Evolutionary conservation across 2,113 vertebrate species (phyloP).

Genomic region (Haliaeetus leucogaster): DNA sequence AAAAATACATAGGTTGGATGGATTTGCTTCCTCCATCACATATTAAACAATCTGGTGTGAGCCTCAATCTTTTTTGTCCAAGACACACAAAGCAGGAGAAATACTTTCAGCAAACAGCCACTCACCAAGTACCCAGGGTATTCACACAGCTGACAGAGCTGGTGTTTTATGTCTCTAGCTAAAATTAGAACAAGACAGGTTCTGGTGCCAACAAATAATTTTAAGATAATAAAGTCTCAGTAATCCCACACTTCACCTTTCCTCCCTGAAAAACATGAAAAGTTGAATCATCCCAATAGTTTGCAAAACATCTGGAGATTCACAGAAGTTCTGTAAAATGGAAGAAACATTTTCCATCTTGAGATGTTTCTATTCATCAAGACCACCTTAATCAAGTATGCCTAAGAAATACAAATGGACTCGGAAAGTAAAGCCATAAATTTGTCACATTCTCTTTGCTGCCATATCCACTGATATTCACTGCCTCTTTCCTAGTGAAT

Average conservation of each 20-base stretch:
- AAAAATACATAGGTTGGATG: not conserved
- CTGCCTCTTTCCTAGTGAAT: not conserved
- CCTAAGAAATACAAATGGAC: not conserved
- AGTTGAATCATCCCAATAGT: not conserved
- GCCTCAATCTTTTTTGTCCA: not conserved
- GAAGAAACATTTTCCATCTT: not conserved
- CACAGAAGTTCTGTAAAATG: not conserved
- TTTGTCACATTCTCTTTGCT: not conserved
- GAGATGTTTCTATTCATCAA: not conserved
- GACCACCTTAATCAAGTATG: not conserved
- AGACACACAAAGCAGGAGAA: not conserved
- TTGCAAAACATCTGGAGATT: not conserved
- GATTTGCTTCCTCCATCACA: not conserved
- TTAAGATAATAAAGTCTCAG: not conserved
- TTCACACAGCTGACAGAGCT: not conserved
- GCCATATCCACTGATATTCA: not conserved
- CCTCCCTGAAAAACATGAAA: not conserved
- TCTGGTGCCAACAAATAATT: not conserved
- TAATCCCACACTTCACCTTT: not conserved
- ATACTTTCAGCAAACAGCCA: not conserved
- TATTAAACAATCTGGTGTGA: not conserved
- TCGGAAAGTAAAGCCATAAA: not conserved
- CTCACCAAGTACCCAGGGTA: not conserved
- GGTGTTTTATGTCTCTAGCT: not conserved
- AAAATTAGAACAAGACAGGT: not conserved